These are phyloP conservation scores for Holothuria glaberrima DNA, from an alignment of 35 echinoderm and acorn worm species.

Conservation along the genomic window DNA sequence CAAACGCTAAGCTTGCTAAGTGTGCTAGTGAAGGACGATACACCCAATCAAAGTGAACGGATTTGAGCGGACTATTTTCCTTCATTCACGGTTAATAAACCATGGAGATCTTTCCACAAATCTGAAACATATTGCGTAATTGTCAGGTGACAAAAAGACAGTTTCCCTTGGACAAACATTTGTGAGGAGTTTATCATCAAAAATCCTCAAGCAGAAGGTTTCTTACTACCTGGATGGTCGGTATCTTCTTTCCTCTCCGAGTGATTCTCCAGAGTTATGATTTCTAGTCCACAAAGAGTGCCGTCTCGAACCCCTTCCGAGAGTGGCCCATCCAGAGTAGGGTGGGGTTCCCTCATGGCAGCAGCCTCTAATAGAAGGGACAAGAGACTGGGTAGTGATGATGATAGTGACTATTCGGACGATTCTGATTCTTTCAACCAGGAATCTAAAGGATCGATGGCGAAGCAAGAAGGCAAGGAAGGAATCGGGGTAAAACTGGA, in stretches of 20 bases:
- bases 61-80: too few species aligned
- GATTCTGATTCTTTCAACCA: conserved; percentile 55
- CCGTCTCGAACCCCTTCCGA: conserved; percentile 10
- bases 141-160: too few species aligned
- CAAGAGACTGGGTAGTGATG: conserved; percentile 8
- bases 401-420: conserved; percentile 18
- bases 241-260: neutral
- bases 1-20: too few species aligned
- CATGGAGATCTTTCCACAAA: too few species aligned
- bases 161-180: too few species aligned
- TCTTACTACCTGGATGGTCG: neutral
- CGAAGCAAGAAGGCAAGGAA: conserved; percentile 26
- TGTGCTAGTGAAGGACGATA: too few species aligned
- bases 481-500: conserved; percentile 71
- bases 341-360: conserved; percentile 9
- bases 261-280: neutral
- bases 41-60: too few species aligned
- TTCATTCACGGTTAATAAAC: too few species aligned
- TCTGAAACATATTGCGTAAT: too few species aligned
- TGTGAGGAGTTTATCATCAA: too few species aligned
- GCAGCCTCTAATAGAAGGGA: neutral
- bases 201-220: too few species aligned
- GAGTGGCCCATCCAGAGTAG: neutral
- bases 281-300: conserved; percentile 27
- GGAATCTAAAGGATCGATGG: conserved; percentile 79